phyloP scores from a whole-genome alignment of 2,888 invertebrate species.

The Belgica antarctica region DNA sequence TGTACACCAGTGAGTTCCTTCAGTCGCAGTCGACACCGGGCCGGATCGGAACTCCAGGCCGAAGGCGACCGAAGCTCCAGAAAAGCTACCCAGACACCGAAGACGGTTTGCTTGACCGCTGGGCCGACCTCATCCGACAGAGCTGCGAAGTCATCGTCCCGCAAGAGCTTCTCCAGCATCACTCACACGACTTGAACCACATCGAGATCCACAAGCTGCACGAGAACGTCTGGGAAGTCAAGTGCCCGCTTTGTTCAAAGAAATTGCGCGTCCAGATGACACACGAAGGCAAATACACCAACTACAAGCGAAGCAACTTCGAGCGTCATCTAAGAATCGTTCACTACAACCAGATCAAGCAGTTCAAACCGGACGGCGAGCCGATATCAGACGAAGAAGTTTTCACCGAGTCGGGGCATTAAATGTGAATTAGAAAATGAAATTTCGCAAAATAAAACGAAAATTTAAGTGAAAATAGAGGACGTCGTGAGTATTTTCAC shows the following conservation, averaged over 20 bases:
- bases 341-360: constrained; percentile 27
- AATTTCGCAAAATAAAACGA: too few species aligned
- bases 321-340: constrained; percentile 37
- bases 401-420: too few species aligned
- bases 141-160: constrained; percentile 39
- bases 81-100: constrained; percentile 28
- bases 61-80: constrained; percentile 34
- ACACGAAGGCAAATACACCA: constrained; percentile 32
- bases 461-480: too few species aligned
- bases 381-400: not conserved
- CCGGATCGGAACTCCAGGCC: constrained; percentile 29
- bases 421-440: too few species aligned
- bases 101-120: constrained; percentile 24
- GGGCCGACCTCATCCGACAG: constrained; percentile 31
- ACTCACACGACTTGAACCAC: constrained; percentile 1
- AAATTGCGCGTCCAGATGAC: constrained; percentile 31
- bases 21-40: not conserved
- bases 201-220: constrained; percentile 21
- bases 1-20: constrained; percentile 33
- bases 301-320: constrained; percentile 36
- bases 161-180: not conserved
- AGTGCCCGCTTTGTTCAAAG: constrained; percentile 31
- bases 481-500: too few species aligned
- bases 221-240: constrained; percentile 28
- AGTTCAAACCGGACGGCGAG: not conserved